Evolutionary conservation across 2,797 vertebrate genomes (phyloP).

Genomic region (Sebastes taczanowskii): DNA sequence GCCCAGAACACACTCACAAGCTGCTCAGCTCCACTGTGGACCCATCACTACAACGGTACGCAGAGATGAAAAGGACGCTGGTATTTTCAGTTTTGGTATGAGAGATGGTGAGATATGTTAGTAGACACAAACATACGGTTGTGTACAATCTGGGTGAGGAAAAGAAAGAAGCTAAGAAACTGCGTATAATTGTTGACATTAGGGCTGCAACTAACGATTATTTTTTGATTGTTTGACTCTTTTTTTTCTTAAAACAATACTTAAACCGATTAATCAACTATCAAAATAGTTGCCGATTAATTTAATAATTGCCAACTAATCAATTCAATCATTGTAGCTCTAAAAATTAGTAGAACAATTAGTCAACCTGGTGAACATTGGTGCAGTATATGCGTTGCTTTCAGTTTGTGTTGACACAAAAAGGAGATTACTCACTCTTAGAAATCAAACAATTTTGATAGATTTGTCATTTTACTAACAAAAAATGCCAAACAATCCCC

Average conservation of each 20-base stretch:
- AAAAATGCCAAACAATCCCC: background rate
- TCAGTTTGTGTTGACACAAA: background rate
- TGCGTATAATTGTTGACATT: too few relatives aligned
- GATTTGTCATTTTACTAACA: background rate
- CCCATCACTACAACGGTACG: slow-evolving; percentile 48
- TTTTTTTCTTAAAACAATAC: too few relatives aligned
- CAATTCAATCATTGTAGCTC: too few relatives aligned
- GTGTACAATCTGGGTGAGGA: background rate
- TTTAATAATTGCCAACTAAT: too few relatives aligned
- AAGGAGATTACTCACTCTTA: rapidly evolving
- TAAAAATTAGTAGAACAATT: background rate
- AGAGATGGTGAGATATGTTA: background rate
- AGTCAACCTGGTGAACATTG: background rate
- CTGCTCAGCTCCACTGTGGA: slow-evolving; percentile 8
- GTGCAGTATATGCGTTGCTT: background rate
- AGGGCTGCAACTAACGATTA: too few relatives aligned
- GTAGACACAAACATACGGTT: background rate
- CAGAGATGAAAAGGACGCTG: slow-evolving; percentile 24
- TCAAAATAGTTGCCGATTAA: too few relatives aligned
- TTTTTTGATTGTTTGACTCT: too few relatives aligned
- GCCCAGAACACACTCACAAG: background rate
- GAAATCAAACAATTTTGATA: background rate
- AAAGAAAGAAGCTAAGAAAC: background rate
- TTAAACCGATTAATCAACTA: too few relatives aligned
- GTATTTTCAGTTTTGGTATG: slow-evolving; percentile 11